Base-by-base conservation (phyloP, 1,140 invertebrate genomes). In the Drusus annulatus region DNA sequence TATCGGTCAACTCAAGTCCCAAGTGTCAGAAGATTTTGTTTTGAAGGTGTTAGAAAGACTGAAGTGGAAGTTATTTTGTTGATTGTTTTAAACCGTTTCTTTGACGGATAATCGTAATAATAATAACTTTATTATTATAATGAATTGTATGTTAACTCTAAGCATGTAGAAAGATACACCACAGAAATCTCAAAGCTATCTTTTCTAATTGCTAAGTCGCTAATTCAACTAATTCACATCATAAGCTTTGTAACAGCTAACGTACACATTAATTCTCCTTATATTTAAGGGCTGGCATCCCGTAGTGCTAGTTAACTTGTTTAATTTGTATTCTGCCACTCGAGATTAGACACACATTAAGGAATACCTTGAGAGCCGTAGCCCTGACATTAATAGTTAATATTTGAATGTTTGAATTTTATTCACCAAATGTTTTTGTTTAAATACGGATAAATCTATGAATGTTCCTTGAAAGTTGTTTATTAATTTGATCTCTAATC, bases 71-170 rank as follows among this genome's bases (percentile, higher is more conserved):
- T 31, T 28, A 65, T 65, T 25, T 65, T 28, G 28, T 65, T 28
- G 23, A 16, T n/a, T 65, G 16, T 65, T 65, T 65, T 25, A 28
- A 65, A 65, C 21, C 28, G n/a, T 65, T 25, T 31, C 3, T 28
- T 65, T 31, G 23, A 45, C 36, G 36, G 36, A 45, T 45, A 45
- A 45, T 45, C 36, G 36, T 45, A 45, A 45, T 45, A 45, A 45
- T 45, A 45, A 45, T 13, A 45, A 45, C 36, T 45, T 45, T 65
- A 28, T 65, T 65, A n/a, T 25, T 65, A 28, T 31, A 21, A 25
- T 65, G 28, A 65, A 65, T 45, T 65, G 21, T 65, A n/a, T 65
- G 62, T 25, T 65, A 65, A 25, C 28, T 10, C 16, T 65, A 31
- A 65, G 62, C 25, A 28, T 65, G 25, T 31, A 65, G 62, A 28